Conservation (phyloP, 2,888 invertebrate species). For the Pseudeuparius sepicola region DNA sequence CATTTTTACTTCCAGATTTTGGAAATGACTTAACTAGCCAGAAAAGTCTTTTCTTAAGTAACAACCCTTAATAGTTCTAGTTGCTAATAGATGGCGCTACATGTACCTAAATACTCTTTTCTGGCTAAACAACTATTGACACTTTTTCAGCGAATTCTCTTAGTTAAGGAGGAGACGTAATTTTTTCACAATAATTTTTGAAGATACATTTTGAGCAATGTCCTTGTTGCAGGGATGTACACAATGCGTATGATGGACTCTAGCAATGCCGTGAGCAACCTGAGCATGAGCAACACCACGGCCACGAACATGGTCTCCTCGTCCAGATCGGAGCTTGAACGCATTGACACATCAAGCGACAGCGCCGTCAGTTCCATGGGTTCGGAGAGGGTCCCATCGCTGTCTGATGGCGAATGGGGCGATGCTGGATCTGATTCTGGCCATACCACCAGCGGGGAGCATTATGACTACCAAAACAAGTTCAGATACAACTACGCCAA, state of each 20-base stretch:
- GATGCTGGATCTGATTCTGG: slow-evolving; percentile 76
- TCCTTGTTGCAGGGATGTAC: slow-evolving; percentile 60
- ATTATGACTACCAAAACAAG: slow-evolving; percentile 64
- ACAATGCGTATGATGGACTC: slow-evolving; percentile 75
- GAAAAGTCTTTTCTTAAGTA: too few relatives aligned
- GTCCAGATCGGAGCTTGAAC: slow-evolving; percentile 47
- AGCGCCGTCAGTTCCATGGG: slow-evolving; percentile 91
- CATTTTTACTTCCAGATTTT: too few relatives aligned
- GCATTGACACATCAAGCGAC: slow-evolving; percentile 78
- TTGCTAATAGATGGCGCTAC: too few relatives aligned
- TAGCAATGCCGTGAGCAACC: slow-evolving; percentile 36
- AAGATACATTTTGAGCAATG: slow-evolving; percentile 4
- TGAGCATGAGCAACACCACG: slow-evolving; percentile 34
- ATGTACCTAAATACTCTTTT: too few relatives aligned
- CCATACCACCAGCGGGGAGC: slow-evolving; percentile 49
- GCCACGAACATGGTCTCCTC: slow-evolving; percentile 34
- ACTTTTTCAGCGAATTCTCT: too few relatives aligned
- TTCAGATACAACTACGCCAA: slow-evolving; percentile 59
- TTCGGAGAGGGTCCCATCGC: slow-evolving; percentile 77
- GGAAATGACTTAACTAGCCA: too few relatives aligned
- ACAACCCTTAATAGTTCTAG: too few relatives aligned
- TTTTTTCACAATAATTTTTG: slow-evolving; percentile 1
- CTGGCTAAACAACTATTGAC: too few relatives aligned
- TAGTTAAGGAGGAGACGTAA: background rate
- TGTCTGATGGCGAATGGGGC: slow-evolving; percentile 86